These are phyloP conservation scores for Strigamia transsilvanica DNA, from an alignment of 2,888 invertebrate species.

Conservation along the genomic window DNA sequence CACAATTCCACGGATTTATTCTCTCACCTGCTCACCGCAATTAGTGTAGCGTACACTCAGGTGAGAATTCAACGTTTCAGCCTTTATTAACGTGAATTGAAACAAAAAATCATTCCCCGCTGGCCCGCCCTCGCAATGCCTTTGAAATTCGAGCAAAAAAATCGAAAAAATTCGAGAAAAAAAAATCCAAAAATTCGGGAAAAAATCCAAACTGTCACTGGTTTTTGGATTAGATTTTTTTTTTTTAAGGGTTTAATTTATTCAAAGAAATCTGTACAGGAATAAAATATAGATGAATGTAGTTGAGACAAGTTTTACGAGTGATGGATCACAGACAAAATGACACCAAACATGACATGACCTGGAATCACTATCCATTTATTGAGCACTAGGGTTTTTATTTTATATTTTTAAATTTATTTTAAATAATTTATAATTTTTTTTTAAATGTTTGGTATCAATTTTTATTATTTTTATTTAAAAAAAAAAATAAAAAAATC, in stretches of 20 bases:
- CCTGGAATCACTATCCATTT: slow-evolving; percentile 47
- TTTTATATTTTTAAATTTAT: background rate
- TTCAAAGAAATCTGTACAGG: slow-evolving; percentile 45
- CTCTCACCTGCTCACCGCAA: slow-evolving; percentile 48
- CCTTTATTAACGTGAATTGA: too few relatives aligned
- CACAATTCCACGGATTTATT: slow-evolving; percentile 46
- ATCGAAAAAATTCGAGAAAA: too few relatives aligned
- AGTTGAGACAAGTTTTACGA: slow-evolving; percentile 44
- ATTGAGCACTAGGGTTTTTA: slow-evolving; percentile 44
- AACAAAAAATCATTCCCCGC: background rate
- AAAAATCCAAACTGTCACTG: too few relatives aligned
- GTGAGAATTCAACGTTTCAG: background rate
- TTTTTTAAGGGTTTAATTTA: slow-evolving; percentile 45
- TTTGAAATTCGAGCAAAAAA: background rate
- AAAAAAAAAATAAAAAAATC: too few relatives aligned
- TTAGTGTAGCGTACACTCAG: slow-evolving; percentile 7
- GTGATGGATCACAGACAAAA: slow-evolving; percentile 49
- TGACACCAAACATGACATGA: slow-evolving; percentile 45
- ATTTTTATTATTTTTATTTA: background rate
- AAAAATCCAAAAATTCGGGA: too few relatives aligned
- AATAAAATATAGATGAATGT: slow-evolving; percentile 43
- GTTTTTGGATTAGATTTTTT: background rate
- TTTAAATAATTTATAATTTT: background rate
- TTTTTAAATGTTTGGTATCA: slow-evolving; percentile 3
- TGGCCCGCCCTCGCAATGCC: background rate